phyloP scores from a whole-genome alignment of 2,888 invertebrate species.

The Eupithecia subumbrata region DNA sequence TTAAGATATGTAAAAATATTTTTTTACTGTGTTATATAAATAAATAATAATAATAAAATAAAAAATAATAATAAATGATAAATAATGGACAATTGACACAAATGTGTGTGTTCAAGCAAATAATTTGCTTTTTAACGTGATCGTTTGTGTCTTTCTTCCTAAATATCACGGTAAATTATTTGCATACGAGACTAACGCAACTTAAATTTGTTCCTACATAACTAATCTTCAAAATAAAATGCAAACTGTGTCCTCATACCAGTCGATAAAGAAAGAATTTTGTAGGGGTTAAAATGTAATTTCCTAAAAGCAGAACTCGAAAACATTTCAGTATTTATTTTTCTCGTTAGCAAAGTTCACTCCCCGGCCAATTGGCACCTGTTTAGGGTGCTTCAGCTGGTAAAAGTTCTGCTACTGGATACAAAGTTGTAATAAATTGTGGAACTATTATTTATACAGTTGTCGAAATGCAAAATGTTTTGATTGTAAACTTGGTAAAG shows the following conservation, averaged over 20 bases:
- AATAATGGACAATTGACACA: too few species aligned
- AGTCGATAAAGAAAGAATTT: constrained; percentile 6
- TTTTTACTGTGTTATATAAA: too few species aligned
- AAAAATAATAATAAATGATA: too few species aligned
- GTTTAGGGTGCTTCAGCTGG: neutral
- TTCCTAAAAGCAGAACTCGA: neutral
- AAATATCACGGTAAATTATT: neutral
- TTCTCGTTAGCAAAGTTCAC: constrained; percentile 22
- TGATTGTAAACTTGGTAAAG: neutral
- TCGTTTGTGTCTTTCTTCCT: neutral
- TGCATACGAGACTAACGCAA: neutral
- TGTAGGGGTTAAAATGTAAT: constrained; percentile 5
- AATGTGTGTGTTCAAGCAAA: too few species aligned
- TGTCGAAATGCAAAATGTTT: neutral
- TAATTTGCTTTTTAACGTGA: neutral
- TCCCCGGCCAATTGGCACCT: constrained; percentile 10
- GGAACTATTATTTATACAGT: neutral
- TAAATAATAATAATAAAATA: too few species aligned
- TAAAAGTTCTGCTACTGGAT: constrained; percentile 1
- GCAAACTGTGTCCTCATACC: neutral
- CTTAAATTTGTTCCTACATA: neutral
- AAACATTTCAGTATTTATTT: constrained; percentile 19
- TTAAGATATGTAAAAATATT: too few species aligned
- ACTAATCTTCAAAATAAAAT: neutral
- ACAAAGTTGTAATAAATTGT: neutral